Evolutionary conservation across 2,888 invertebrate species (phyloP).

Genomic region (Aphodius sticticus): DNA sequence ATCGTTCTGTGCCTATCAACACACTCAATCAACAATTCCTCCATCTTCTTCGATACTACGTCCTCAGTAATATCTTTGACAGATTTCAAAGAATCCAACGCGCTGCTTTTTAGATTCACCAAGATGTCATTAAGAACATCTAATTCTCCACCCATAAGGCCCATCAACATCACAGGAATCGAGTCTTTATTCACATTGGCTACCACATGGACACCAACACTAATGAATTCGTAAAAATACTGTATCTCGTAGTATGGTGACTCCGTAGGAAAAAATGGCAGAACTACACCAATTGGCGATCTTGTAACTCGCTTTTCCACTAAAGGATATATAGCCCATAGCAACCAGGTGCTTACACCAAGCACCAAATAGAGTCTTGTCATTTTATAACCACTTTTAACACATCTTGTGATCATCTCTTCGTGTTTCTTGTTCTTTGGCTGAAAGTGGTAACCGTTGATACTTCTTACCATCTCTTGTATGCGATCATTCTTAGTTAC

Average conservation of each 20-base stretch:
- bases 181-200: conserved; percentile 64
- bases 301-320: conserved; percentile 45
- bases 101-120: conserved; percentile 41
- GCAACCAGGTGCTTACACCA: conserved; percentile 47
- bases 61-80: not conserved
- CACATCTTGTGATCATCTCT: conserved; percentile 43
- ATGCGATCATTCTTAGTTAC: conserved; percentile 34
- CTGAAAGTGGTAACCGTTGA: conserved; percentile 30
- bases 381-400: conserved; percentile 43
- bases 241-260: conserved; percentile 61
- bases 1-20: conserved; percentile 42
- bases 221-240: conserved; percentile 61
- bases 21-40: conserved; percentile 38
- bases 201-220: conserved; percentile 60
- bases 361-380: conserved; percentile 47
- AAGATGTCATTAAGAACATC: conserved; percentile 58
- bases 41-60: conserved; percentile 38
- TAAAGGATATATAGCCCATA: conserved; percentile 54
- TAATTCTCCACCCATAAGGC: conserved; percentile 62
- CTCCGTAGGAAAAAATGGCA: conserved; percentile 58
- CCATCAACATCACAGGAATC: conserved; percentile 60
- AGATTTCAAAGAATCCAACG: conserved; percentile 6
- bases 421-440: conserved; percentile 23
- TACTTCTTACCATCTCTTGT: conserved; percentile 35
- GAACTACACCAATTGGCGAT: conserved; percentile 56